Conservation (phyloP, 64 coral and sea anemone genomes). For the Anthopleura sola region DNA sequence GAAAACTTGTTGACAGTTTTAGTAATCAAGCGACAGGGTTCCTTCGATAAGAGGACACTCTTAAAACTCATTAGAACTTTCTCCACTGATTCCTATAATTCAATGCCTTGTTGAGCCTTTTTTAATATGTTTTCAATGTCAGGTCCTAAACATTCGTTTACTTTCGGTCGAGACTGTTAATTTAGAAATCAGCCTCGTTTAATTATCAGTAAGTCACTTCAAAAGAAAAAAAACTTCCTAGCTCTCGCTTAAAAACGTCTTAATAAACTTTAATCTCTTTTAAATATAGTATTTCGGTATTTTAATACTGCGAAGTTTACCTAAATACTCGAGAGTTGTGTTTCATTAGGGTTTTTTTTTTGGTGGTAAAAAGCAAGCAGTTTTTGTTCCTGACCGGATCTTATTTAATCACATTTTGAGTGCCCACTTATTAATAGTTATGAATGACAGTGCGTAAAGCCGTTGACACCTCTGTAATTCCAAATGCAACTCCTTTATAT, state of each 20-base stretch:
- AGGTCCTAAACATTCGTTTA: neutral
- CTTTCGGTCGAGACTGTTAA: conserved; percentile 13
- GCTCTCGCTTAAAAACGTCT: neutral
- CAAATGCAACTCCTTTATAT: conserved; percentile 79
- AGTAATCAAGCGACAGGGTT: conserved; percentile 6
- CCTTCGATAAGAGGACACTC: conserved; percentile 7
- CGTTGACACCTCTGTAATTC: conserved; percentile 95
- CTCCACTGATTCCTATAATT: neutral
- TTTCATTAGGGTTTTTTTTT: neutral
- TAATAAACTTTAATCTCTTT: neutral
- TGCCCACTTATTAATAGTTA: conserved; percentile 61
- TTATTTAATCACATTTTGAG: conserved; percentile 69
- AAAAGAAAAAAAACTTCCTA: neutral
- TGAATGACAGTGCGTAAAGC: conserved; percentile 86
- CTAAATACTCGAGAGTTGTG: neutral
- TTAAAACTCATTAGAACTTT: neutral
- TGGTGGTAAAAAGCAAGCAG: neutral
- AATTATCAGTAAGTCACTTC: conserved; percentile 19
- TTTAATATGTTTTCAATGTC: conserved; percentile 7
- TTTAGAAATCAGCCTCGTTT: neutral
- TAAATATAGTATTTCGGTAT: neutral
- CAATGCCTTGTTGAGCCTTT: neutral
- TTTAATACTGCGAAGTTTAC: neutral
- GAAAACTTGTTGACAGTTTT: conserved; percentile 23
- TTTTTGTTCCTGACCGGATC: conserved; percentile 4